Conservation (phyloP, 1,140 invertebrate genomes). For the Leguminivora glycinivorella region DNA sequence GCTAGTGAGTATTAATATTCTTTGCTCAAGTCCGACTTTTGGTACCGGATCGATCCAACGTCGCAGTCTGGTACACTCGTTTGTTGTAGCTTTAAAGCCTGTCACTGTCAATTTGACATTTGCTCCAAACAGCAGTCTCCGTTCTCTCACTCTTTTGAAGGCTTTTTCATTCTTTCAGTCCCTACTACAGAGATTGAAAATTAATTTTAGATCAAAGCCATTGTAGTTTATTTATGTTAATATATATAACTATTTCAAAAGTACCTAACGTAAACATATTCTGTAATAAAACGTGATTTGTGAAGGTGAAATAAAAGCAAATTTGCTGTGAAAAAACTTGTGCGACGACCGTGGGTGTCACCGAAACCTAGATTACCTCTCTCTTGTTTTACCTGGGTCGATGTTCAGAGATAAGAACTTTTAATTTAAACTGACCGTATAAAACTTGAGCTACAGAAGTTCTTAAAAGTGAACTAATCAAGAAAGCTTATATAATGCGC, state of each 20-base stretch:
- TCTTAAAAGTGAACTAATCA: not conserved
- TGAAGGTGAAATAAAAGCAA: not conserved
- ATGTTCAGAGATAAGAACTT: slow-evolving; percentile 12
- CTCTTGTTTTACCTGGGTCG: slow-evolving; percentile 14
- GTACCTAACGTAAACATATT: not conserved
- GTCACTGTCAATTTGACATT: slow-evolving; percentile 24
- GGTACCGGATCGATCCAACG: too few species aligned
- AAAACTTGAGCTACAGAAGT: not conserved
- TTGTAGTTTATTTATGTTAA: slow-evolving; percentile 5
- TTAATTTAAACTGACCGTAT: not conserved
- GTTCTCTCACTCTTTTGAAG: slow-evolving; percentile 19
- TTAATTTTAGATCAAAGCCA: slow-evolving; percentile 21
- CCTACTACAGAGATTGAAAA: not conserved
- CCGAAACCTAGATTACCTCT: slow-evolving; percentile 18
- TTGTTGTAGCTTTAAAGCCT: too few species aligned
- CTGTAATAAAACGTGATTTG: not conserved
- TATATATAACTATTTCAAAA: not conserved
- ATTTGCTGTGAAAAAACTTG: slow-evolving; percentile 20
- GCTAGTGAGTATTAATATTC: too few species aligned
- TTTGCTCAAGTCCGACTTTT: too few species aligned
- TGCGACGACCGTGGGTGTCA: slow-evolving; percentile 20
- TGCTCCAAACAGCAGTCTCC: not conserved
- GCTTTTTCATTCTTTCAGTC: slow-evolving; percentile 19
- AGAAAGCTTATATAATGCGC: slow-evolving; percentile 42
- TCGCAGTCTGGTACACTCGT: too few species aligned